phyloP scores from a whole-genome alignment of 2,797 vertebrate genomes.

The Loriculus beryllinus region DNA sequence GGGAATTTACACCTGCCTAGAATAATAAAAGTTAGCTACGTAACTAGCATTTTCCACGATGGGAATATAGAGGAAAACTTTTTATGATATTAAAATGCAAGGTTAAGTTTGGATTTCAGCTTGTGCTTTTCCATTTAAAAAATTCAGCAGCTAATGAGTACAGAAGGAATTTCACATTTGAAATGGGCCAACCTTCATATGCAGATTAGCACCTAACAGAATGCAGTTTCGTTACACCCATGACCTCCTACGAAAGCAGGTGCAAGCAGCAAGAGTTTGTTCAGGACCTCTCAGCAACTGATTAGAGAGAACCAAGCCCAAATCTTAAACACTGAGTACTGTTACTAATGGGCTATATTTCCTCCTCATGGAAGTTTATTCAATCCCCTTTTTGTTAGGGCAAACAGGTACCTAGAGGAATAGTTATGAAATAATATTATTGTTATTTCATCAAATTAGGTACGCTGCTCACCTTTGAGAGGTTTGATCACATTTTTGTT shows the following conservation, averaged over 20 bases:
- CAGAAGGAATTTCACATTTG: background rate
- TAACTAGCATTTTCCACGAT: background rate
- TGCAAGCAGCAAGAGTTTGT: background rate
- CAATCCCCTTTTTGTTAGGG: background rate
- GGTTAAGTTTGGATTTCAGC: background rate
- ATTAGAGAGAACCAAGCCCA: background rate
- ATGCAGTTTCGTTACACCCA: background rate
- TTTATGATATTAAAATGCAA: background rate
- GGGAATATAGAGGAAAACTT: background rate
- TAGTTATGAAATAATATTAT: background rate
- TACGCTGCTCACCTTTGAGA: background rate
- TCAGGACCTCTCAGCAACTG: background rate
- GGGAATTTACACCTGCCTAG: conserved; percentile 10
- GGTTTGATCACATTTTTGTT: background rate
- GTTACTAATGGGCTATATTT: background rate
- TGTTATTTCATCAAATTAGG: background rate
- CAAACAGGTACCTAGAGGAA: background rate
- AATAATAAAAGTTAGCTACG: background rate
- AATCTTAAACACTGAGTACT: background rate
- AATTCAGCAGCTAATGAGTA: background rate
- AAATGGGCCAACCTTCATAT: background rate
- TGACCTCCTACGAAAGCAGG: background rate
- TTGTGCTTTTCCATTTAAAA: background rate
- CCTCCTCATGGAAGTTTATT: background rate
- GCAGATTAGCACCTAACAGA: background rate